Evolutionary conservation across 2,888 invertebrate species (phyloP).

Genomic region (Macropis europaea): DNA sequence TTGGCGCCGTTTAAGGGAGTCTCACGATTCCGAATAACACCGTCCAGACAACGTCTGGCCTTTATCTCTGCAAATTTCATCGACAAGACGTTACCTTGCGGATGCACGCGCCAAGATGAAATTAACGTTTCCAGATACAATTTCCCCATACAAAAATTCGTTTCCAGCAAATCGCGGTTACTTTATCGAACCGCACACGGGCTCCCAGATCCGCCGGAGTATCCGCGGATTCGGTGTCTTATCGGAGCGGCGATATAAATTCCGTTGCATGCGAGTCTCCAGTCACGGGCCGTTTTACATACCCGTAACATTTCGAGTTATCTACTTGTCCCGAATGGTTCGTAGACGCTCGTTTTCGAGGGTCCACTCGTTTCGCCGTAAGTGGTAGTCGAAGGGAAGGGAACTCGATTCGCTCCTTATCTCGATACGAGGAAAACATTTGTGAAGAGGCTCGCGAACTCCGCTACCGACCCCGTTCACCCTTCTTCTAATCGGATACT

Average conservation of each 20-base stretch:
- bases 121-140: conserved; percentile 42
- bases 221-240: conserved; percentile 45
- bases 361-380: conserved; percentile 52
- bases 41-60: no score
- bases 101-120: background rate
- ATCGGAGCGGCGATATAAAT: conserved; percentile 47
- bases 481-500: conserved; percentile 64
- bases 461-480: conserved; percentile 41
- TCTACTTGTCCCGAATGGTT: conserved; percentile 44
- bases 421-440: conserved; percentile 57
- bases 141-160: conserved; percentile 40
- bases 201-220: conserved; percentile 23
- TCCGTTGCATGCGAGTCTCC: conserved; percentile 37
- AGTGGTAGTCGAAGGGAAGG: conserved; percentile 43
- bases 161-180: conserved; percentile 39
- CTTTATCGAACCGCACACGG: conserved; percentile 27
- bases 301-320: conserved; percentile 43
- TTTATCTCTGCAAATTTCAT: conserved; percentile 36
- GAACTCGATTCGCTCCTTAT: conserved; percentile 64
- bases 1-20: conserved; percentile 1
- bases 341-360: conserved; percentile 57
- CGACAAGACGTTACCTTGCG: conserved; percentile 16
- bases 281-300: conserved; percentile 46
- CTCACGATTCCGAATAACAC: conserved; percentile 2
- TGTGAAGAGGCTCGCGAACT: conserved; percentile 40